phyloP scores from a whole-genome alignment of 2,797 vertebrate species.

The Xenopus petersii region DNA sequence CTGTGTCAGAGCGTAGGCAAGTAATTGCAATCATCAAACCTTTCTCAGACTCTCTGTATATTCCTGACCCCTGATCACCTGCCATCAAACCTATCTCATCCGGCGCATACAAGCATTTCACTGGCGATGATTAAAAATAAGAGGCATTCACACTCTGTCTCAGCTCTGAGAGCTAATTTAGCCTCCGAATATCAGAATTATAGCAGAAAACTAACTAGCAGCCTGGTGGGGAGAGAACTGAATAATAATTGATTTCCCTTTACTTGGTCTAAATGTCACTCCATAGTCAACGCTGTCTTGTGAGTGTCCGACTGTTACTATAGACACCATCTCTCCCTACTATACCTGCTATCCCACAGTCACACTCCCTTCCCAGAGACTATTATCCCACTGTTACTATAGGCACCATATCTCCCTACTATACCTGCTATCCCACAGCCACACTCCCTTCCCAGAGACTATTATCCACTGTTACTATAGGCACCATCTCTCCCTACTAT shows the following conservation, averaged over 20 bases:
- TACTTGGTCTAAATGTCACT: too few species aligned
- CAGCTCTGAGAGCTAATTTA: slow-evolving; percentile 53
- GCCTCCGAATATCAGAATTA: slow-evolving; percentile 56
- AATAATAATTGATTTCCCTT: too few species aligned
- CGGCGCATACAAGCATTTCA: slow-evolving; percentile 40
- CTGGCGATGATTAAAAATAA: slow-evolving; percentile 51
- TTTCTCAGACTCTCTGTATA: slow-evolving; percentile 56
- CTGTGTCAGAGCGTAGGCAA: slow-evolving; percentile 56
- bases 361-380: too few species aligned
- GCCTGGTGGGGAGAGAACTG: slow-evolving; percentile 1
- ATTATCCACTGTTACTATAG: too few species aligned
- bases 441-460: too few species aligned
- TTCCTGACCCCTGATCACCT: slow-evolving; percentile 54
- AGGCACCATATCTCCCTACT: too few species aligned
- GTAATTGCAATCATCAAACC: slow-evolving; percentile 64
- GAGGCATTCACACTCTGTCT: neutral
- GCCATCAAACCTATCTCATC: slow-evolving; percentile 55
- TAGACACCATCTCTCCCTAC: too few species aligned
- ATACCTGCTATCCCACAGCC: too few species aligned
- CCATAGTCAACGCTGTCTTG: too few species aligned
- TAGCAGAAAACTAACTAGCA: slow-evolving; percentile 60
- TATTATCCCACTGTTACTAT: too few species aligned
- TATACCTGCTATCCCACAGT: too few species aligned
- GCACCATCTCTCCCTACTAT: too few species aligned
- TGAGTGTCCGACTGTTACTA: slow-evolving; percentile 41